phyloP scores from a whole-genome alignment of 2,113 vertebrate genomes.

The Plestiodon gilberti region DNA sequence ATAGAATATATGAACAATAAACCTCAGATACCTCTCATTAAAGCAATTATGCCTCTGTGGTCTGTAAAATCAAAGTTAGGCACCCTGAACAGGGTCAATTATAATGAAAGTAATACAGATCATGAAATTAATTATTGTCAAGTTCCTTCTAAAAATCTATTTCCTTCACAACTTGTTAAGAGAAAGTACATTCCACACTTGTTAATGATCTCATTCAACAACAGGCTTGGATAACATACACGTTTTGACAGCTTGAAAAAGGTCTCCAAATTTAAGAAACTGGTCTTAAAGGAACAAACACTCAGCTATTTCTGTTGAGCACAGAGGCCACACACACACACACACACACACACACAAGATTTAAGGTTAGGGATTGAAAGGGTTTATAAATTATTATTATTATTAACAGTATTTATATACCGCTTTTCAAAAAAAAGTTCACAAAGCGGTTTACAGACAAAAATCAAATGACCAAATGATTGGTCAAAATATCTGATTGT shows the following conservation, averaged over 20 bases:
- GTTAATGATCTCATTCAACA: neutral
- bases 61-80: neutral
- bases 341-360: neutral
- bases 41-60: neutral
- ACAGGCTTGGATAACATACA: neutral
- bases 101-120: neutral
- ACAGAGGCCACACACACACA: neutral
- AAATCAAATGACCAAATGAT: too few species aligned
- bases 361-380: neutral
- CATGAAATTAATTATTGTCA: neutral
- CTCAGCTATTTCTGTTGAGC: too few species aligned
- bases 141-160: neutral
- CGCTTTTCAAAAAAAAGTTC: too few species aligned
- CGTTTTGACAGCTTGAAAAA: neutral
- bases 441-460: too few species aligned
- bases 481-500: too few species aligned
- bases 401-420: too few species aligned
- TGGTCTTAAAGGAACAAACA: neutral
- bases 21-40: neutral
- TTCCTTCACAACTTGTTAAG: slow-evolving; percentile 9
- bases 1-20: neutral
- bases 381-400: neutral
- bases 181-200: neutral
- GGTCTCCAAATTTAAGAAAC: neutral
- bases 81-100: neutral